phyloP scores from a whole-genome alignment of 1,140 invertebrate genomes.

The Drosophila simulans region DNA sequence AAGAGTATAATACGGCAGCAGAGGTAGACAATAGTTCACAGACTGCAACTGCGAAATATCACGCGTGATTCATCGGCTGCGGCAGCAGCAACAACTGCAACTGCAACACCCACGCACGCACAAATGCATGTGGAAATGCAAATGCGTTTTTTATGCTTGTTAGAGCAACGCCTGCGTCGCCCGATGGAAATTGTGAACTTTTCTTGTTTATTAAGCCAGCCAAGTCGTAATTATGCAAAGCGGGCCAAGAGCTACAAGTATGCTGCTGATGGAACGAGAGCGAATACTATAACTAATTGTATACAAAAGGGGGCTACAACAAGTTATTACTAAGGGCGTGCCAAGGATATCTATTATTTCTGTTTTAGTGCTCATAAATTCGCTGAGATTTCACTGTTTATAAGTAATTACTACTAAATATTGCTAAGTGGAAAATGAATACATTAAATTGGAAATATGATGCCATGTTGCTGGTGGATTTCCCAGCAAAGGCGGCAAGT shows the following conservation, averaged over 20 bases:
- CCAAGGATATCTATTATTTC: neutral
- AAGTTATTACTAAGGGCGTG: neutral
- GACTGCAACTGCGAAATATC: slow-evolving; percentile 63
- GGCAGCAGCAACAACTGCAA: slow-evolving; percentile 13
- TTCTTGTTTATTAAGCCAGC: slow-evolving; percentile 70
- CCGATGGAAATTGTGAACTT: slow-evolving; percentile 38
- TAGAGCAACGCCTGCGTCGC: slow-evolving; percentile 67
- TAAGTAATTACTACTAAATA: neutral
- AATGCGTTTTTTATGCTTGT: slow-evolving; percentile 67
- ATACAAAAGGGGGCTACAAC: neutral
- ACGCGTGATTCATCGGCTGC: slow-evolving; percentile 73
- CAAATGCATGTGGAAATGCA: slow-evolving; percentile 65
- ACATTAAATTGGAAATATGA: too few species aligned
- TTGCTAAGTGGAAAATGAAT: too few species aligned
- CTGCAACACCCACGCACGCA: slow-evolving; percentile 56
- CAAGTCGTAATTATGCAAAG: slow-evolving; percentile 75
- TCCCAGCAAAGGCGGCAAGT: neutral
- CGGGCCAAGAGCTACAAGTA: slow-evolving; percentile 19
- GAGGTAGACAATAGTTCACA: slow-evolving; percentile 54
- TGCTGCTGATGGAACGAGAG: slow-evolving; percentile 23
- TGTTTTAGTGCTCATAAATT: neutral
- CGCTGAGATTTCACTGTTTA: too few species aligned
- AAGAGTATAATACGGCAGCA: slow-evolving; percentile 49
- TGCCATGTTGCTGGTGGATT: neutral
- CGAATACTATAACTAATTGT: neutral